These are phyloP conservation scores for Leptinotarsa tumamoca DNA, from an alignment of 2,888 invertebrate genomes.

Conservation along the genomic window DNA sequence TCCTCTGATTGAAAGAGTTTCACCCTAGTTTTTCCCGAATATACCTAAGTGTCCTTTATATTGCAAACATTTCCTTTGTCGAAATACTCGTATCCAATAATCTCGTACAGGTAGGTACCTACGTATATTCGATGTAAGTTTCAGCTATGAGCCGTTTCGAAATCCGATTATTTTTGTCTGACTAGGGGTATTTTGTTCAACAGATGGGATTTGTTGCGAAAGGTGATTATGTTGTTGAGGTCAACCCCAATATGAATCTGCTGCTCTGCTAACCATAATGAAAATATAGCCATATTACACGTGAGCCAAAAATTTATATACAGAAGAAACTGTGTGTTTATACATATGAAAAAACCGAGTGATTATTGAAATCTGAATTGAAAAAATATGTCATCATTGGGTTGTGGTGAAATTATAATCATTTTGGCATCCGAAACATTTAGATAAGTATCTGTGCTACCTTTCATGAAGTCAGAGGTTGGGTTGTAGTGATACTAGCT, in stretches of 20 bases:
- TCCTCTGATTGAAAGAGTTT: neutral
- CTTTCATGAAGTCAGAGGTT: too few species aligned
- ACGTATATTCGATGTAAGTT: conserved; percentile 1
- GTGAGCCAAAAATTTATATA: too few species aligned
- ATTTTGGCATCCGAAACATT: too few species aligned
- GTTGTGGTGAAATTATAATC: too few species aligned
- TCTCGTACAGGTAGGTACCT: conserved; percentile 3
- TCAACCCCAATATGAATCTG: neutral
- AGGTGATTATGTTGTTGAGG: conserved; percentile 12
- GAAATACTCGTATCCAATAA: conserved; percentile 16
- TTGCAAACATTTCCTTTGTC: conserved; percentile 20
- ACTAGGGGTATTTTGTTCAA: neutral
- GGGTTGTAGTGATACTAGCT: too few species aligned
- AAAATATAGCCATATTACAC: too few species aligned
- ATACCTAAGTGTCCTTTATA: conserved; percentile 14
- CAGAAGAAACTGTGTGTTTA: neutral
- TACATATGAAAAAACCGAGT: too few species aligned
- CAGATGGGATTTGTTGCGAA: conserved; percentile 11
- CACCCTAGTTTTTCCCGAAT: neutral
- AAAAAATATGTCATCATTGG: too few species aligned
- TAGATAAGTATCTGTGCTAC: too few species aligned
- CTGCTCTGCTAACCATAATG: neutral
- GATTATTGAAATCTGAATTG: too few species aligned
- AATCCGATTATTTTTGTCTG: conserved; percentile 35
- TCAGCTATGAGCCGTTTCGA: neutral